Evolutionary conservation across 2,888 invertebrate species (phyloP), one percentile per base, ranked within the genome.

Genomic region (Xanthorhoe designata): DNA sequence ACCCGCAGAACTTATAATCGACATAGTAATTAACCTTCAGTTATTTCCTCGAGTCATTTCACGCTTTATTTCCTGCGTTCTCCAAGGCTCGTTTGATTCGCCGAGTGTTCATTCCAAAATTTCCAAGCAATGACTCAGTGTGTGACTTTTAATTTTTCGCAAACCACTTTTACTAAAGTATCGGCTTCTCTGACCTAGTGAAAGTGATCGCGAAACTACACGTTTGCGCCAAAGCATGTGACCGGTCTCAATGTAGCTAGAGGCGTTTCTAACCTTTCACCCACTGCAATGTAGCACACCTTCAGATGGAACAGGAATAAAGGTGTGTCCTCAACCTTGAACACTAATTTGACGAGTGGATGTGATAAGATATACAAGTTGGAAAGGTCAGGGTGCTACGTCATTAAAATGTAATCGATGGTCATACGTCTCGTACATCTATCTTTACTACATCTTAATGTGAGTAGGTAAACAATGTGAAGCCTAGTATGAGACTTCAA

Each of bases 1-100:
- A 18, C 66, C 65, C 62, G 64, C 68, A 68, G 60, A 60, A 53
- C 38, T 62, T 60, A 62, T 62, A 64, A 67, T 69, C 56, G 67
- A 42, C 62, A 45, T 52, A 56, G 53, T 68, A 65, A 67, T 70
- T 66, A 72, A 74, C 72, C 73, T 74, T 72, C 70, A 51, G 56
- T 49, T 53, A 55, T 61, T 72, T 72, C 70, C 72, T 70, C 63
- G 61, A 66, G n/a, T 55, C 66, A 74, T 74, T 72, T 70, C 63
- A 68, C 70, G 62, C 61, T 42, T 66, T 63, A 59, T 64, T 66
- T 61, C 58, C 54, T 64, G 69, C 69, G 56, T 64, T 70, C 55
- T 50, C 47, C 62, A 68, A 64, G 60, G 47, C 49, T 54, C 47
- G 55, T 50, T 69, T 66, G 59, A 64, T 68, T 62, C 17, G 56